Percentiles rank a stretch among this genome's conserved stretches.
These are phyloP conservation scores for Sminthurinus aureus DNA, from an alignment of 2,888 invertebrate genomes.

Conservation along the genomic window DNA sequence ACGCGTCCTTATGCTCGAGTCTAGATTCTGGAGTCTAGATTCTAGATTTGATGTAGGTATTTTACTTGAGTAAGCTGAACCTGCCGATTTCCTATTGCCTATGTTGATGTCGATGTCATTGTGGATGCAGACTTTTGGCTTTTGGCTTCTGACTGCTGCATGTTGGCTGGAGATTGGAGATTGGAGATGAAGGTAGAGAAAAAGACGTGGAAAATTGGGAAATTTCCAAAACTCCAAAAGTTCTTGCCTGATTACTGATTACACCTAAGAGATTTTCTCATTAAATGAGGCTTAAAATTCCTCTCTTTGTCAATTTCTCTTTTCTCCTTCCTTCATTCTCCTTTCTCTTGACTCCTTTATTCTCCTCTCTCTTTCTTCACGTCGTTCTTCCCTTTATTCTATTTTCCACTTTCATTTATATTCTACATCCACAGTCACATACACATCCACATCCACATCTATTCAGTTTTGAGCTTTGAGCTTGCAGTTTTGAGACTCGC, in stretches of 20 bases:
- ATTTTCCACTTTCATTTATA: background rate
- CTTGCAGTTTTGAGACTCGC: background rate
- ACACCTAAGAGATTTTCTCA: background rate
- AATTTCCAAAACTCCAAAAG: background rate
- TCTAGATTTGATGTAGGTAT: too few species aligned
- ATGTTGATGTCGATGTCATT: too few species aligned
- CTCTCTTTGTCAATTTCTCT: background rate
- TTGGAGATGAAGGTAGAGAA: too few species aligned
- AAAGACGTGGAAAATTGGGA: background rate
- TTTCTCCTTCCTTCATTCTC: background rate
- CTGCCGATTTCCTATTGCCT: too few species aligned
- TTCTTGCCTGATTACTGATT: background rate
- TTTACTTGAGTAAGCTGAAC: too few species aligned
- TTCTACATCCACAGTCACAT: background rate
- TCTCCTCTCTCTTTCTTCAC: background rate
- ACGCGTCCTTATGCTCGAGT: too few species aligned
- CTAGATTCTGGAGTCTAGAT: too few species aligned
- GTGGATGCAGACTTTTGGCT: too few species aligned
- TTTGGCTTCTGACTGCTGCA: too few species aligned
- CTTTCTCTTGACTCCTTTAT: background rate
- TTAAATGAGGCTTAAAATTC: slow-evolving; percentile 1
- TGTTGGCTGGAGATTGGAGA: too few species aligned
- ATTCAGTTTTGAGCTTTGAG: background rate
- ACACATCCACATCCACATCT: background rate
- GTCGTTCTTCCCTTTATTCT: background rate